phyloP scores from a whole-genome alignment of 2,797 vertebrate genomes.

The Apogon talboti region DNA sequence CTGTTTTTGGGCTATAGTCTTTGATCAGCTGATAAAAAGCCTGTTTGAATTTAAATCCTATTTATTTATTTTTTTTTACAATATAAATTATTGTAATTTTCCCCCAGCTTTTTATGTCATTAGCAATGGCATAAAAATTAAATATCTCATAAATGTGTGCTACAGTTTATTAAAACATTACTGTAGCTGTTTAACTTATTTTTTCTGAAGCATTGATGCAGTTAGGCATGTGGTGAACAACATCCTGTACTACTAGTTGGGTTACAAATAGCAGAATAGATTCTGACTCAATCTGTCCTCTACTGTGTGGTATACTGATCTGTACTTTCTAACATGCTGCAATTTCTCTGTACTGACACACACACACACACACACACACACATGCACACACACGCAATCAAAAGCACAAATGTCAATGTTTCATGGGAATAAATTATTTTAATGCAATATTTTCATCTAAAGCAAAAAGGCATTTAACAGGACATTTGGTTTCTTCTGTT shows the following conservation, averaged over 20 bases:
- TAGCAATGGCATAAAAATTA: no score
- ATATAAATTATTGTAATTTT: no score
- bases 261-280: slow-evolving; percentile 49
- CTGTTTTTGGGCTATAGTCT: no score
- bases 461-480: slow-evolving; percentile 70
- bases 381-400: slow-evolving; percentile 8
- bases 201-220: no score
- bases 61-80: no score
- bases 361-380: background rate
- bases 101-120: no score
- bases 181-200: no score
- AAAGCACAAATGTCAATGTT: slow-evolving; percentile 13
- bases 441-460: slow-evolving; percentile 73
- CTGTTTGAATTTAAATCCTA: no score
- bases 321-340: background rate
- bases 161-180: no score
- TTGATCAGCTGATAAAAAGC: no score
- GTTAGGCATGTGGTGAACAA: slow-evolving; percentile 11
- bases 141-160: no score
- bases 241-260: slow-evolving; percentile 1
- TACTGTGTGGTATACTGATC: slow-evolving; percentile 23
- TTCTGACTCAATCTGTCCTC: slow-evolving; percentile 2
- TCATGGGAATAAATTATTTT: slow-evolving; percentile 77
- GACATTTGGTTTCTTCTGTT: slow-evolving; percentile 60
- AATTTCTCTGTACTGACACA: background rate